Conservation (phyloP, 2,797 vertebrate genomes). For the Mormyrops attenuatus region DNA sequence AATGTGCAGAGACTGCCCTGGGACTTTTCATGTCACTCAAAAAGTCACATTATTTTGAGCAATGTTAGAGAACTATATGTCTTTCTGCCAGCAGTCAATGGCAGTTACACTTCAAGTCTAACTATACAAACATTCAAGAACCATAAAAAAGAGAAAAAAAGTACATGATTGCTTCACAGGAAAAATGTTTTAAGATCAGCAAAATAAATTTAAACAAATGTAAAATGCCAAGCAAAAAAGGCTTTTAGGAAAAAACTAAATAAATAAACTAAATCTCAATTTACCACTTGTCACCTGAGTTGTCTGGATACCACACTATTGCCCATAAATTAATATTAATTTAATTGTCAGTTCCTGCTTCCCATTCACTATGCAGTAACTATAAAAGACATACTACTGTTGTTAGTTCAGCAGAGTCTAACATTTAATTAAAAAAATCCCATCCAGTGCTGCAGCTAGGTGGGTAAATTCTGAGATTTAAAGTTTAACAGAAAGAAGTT, state of each 20-base stretch:
- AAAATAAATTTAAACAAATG: background rate
- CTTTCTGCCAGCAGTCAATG: background rate
- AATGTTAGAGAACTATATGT: background rate
- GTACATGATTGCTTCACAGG: background rate
- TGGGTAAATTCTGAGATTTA: slow-evolving; percentile 35
- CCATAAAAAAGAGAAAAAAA: background rate
- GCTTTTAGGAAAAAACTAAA: background rate
- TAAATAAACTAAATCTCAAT: background rate
- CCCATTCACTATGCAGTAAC: background rate
- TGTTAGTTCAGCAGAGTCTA: background rate
- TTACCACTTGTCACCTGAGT: background rate
- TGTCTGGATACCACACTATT: background rate
- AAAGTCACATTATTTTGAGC: background rate
- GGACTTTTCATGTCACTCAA: background rate
- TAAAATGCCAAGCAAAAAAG: background rate
- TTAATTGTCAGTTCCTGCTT: background rate
- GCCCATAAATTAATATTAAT: background rate
- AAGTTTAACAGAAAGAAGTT: slow-evolving; percentile 29
- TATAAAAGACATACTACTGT: background rate
- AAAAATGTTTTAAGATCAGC: background rate
- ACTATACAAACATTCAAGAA: background rate
- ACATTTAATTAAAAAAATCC: background rate
- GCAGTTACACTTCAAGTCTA: background rate
- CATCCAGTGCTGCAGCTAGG: background rate
- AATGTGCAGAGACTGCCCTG: background rate